phyloP scores from a whole-genome alignment of 2,113 vertebrate species.

The Chrysochloris asiatica region DNA sequence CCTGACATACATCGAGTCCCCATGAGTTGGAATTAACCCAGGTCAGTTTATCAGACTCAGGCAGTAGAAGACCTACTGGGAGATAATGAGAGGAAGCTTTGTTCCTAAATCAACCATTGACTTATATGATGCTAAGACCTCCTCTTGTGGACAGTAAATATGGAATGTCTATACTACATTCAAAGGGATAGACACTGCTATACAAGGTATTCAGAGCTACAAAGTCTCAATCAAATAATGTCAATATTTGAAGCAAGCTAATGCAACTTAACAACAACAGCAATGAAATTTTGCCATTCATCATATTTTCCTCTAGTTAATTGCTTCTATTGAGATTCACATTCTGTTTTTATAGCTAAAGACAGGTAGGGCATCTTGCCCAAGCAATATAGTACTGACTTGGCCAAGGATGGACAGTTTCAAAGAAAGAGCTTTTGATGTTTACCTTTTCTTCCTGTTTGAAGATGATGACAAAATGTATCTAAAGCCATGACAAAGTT shows the following conservation, averaged over 20 bases:
- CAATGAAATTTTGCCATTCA: not conserved
- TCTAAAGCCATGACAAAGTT: not conserved
- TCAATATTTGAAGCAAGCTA: not conserved
- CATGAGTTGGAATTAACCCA: not conserved
- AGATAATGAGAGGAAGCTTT: not conserved
- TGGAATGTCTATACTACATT: not conserved
- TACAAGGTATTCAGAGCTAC: not conserved
- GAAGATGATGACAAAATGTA: constrained; percentile 1
- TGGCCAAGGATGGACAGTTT: not conserved
- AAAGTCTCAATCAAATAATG: constrained; percentile 2
- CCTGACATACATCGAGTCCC: not conserved
- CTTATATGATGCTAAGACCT: not conserved
- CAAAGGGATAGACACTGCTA: not conserved
- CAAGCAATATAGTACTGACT: not conserved
- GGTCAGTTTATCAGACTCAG: constrained; percentile 2
- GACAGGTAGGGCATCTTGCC: not conserved
- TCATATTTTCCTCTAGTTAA: constrained; percentile 1
- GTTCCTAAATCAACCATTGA: not conserved
- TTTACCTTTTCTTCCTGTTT: not conserved
- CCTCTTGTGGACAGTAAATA: not conserved
- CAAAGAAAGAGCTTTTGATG: not conserved
- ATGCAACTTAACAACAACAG: not conserved
- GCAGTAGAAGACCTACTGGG: not conserved
- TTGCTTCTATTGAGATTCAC: constrained; percentile 29
- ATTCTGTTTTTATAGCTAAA: not conserved